A percentile compares a stretch with the other conserved stretches of the same genome.
Conservation (phyloP, 2,797 vertebrate species). For the Otolemur crassicaudatus region DNA sequence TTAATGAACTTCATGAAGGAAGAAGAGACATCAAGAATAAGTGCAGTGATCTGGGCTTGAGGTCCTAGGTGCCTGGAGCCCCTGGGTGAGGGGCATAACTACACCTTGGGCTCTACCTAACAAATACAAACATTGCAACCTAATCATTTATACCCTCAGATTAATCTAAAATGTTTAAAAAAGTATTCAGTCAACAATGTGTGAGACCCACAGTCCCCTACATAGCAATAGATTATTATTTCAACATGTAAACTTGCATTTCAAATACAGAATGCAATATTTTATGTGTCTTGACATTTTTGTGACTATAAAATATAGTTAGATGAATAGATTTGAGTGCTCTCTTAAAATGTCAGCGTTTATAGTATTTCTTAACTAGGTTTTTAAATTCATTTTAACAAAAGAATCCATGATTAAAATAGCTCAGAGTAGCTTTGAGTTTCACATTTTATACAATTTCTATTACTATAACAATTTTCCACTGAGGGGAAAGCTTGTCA, state of each 20-base stretch:
- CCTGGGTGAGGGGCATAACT: no score
- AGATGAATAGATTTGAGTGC: background rate
- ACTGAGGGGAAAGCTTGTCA: slow-evolving; percentile 45
- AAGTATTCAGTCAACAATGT: background rate
- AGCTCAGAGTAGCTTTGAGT: slow-evolving; percentile 51
- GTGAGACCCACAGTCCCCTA: background rate
- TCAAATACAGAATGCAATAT: background rate
- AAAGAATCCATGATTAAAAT: slow-evolving; percentile 57
- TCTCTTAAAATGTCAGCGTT: slow-evolving; percentile 37
- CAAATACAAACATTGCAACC: no score
- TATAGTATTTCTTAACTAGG: slow-evolving; percentile 4
- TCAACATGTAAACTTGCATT: background rate
- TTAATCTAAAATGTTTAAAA: no score
- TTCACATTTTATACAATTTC: slow-evolving; percentile 22
- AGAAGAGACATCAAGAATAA: background rate
- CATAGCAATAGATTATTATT: background rate
- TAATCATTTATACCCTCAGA: no score
- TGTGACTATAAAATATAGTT: background rate
- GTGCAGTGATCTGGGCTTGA: background rate
- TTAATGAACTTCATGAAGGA: background rate
- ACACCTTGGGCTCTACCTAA: no score
- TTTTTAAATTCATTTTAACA: slow-evolving; percentile 66
- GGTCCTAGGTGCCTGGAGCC: background rate
- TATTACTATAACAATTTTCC: slow-evolving; percentile 35
- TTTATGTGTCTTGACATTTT: slow-evolving; percentile 47